These are phyloP conservation scores for Gasterosteus aculeatus DNA, from an alignment of 2,113 vertebrate species.

Conservation along the genomic window DNA sequence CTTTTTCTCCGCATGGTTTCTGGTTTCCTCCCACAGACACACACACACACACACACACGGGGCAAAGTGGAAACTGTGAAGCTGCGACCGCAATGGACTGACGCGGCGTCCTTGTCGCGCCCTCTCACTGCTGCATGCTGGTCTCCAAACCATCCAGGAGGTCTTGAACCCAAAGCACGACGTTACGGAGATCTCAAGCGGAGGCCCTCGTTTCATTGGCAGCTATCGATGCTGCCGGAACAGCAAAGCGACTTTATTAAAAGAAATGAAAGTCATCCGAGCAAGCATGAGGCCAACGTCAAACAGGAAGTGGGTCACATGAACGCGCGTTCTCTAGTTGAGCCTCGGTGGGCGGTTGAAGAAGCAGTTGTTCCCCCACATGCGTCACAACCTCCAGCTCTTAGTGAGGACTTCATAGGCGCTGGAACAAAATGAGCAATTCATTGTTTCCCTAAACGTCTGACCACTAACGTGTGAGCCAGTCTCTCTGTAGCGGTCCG, in stretches of 20 bases:
- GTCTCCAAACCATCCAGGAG: not conserved
- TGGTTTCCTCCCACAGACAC: constrained; percentile 24
- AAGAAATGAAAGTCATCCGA: constrained; percentile 9
- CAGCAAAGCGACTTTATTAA: not conserved
- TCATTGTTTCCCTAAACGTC: not conserved
- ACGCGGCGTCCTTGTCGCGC: not conserved
- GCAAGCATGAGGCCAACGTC: not conserved
- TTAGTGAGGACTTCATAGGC: not conserved
- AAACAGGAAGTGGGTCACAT: constrained; percentile 17
- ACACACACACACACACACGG: not conserved
- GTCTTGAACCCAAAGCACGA: no score
- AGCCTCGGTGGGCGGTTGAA: not conserved
- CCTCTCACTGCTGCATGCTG: not conserved
- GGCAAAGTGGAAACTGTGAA: constrained; percentile 18
- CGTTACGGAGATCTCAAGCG: not conserved
- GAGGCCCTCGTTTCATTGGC: not conserved
- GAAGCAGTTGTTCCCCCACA: not conserved
- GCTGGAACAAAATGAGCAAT: not conserved
- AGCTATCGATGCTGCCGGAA: not conserved
- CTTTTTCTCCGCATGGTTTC: constrained; percentile 4
- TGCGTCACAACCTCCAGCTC: not conserved
- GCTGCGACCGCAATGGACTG: not conserved
- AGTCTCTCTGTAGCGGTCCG: not conserved
- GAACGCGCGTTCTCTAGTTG: not conserved
- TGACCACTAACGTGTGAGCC: not conserved